Evolutionary conservation across 1,140 invertebrate species (phyloP), one percentile per base, ranked within the genome.

Genomic region (Drosophila pruinosa): DNA sequence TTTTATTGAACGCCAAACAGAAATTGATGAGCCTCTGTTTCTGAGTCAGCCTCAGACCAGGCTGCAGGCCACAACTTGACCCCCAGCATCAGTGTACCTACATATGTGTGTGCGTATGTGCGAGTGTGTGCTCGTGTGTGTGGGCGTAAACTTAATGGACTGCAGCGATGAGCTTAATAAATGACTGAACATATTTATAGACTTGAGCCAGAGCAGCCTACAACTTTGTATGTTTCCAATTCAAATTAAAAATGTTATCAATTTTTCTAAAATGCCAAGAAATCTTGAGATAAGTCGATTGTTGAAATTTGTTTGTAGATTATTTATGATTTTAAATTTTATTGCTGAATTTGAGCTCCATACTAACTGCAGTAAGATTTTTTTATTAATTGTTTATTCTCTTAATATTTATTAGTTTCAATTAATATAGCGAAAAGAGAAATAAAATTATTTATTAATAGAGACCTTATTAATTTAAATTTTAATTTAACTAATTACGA

Each of bases 41-140:
- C 68, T 71, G 50, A 65, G 19, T 65, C 68, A 50, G 45, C 10
- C 21, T 39, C 53, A 59, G 45, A 14, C 52, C 70, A 74, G 68
- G 81, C 72, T 76, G 45, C 77, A 71, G 77, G 77, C 80, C 80
- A 86, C 80, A 72, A 85, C 63, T 69, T 80, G 80, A 85, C 64
- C 65, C 65, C 17, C 31, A 39, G 26, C 39, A 15, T n/a, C 4
- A n/a, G 41, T 10, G n/a, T 34, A 4, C 34, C 8, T 36, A 14
- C 2, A 19, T 14, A 12, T 4, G 34, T 17, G 48, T 69, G 75
- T 54, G 58, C 31, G 57, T 72, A 50, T 75, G 52, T 62, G 76
- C 28, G 45, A 21, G 14, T 19, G 45, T 4, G 17, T 26, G 61
- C 54, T 41, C 7, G 50, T 54, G 50, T 71, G 68, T 31, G 52